Percentiles rank a stretch among this genome's conserved stretches.
Evolutionary conservation across 2,888 invertebrate genomes (phyloP).

Genomic region (Doris montereyensis): DNA sequence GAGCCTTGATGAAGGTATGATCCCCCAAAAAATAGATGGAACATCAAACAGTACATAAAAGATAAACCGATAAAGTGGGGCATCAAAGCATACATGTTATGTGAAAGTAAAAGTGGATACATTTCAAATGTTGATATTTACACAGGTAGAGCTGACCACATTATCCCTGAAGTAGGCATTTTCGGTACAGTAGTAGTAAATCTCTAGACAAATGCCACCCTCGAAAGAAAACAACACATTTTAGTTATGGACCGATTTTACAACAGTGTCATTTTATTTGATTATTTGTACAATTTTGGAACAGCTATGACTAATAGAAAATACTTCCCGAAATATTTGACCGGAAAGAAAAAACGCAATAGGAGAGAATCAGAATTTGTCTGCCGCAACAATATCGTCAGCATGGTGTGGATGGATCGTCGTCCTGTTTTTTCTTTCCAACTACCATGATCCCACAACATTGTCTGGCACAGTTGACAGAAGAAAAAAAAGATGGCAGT

Average conservation of each 20-base stretch:
- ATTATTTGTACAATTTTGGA: constrained; percentile 33
- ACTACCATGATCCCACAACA: no score
- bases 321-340: constrained; percentile 21
- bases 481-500: no score
- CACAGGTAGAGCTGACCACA: neutral
- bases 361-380: neutral
- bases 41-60: no score
- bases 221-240: constrained; percentile 31
- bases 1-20: constrained; percentile 45
- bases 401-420: constrained; percentile 31
- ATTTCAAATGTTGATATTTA: constrained; percentile 36
- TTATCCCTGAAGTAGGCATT: constrained; percentile 3
- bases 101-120: constrained; percentile 36
- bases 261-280: constrained; percentile 31
- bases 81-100: constrained; percentile 38
- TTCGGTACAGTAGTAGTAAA: constrained; percentile 32
- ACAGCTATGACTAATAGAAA: constrained; percentile 25
- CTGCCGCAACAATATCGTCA: constrained; percentile 7
- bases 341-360: constrained; percentile 13
- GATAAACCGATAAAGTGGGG: no score
- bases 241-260: constrained; percentile 42
- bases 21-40: constrained; percentile 40
- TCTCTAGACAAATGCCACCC: constrained; percentile 6
- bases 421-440: constrained; percentile 15
- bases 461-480: no score